These are phyloP conservation scores for Diadegma fenestrale DNA, from an alignment of 2,888 invertebrate genomes.

Conservation along the genomic window DNA sequence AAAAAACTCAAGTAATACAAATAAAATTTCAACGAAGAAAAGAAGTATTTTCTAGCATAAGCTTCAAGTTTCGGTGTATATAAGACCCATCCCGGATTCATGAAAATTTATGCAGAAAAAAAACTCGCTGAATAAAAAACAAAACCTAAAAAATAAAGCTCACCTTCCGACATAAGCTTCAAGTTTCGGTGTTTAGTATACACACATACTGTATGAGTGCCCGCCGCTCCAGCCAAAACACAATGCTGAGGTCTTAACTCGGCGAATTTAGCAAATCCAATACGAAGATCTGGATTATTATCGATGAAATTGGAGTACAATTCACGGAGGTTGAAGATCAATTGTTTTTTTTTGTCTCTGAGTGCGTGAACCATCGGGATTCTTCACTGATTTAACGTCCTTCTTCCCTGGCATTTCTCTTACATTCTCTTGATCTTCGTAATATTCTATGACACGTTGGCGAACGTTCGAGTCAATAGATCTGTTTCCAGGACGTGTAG, in stretches of 20 bases:
- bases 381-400: conserved; percentile 36
- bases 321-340: conserved; percentile 10
- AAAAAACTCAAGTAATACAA: neutral
- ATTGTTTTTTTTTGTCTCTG: conserved; percentile 32
- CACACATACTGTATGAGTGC: conserved; percentile 72
- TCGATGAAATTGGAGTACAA: conserved; percentile 13
- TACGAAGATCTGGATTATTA: conserved; percentile 45
- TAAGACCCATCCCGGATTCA: too few relatives aligned
- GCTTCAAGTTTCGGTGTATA: too few relatives aligned
- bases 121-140: neutral
- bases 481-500: conserved; percentile 27
- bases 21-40: too few relatives aligned
- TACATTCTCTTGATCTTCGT: conserved; percentile 46
- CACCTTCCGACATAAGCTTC: conserved; percentile 69
- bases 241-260: conserved; percentile 65
- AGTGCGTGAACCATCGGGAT: conserved; percentile 28
- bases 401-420: conserved; percentile 43
- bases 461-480: conserved; percentile 21
- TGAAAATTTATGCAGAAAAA: neutral
- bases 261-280: conserved; percentile 70
- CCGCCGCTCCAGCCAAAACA: conserved; percentile 67
- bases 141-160: conserved; percentile 23
- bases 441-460: conserved; percentile 29
- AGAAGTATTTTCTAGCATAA: too few relatives aligned
- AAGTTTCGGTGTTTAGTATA: conserved; percentile 70